Base-by-base conservation (phyloP, 2,888 invertebrate species). In the Stenichneumon culpator region DNA sequence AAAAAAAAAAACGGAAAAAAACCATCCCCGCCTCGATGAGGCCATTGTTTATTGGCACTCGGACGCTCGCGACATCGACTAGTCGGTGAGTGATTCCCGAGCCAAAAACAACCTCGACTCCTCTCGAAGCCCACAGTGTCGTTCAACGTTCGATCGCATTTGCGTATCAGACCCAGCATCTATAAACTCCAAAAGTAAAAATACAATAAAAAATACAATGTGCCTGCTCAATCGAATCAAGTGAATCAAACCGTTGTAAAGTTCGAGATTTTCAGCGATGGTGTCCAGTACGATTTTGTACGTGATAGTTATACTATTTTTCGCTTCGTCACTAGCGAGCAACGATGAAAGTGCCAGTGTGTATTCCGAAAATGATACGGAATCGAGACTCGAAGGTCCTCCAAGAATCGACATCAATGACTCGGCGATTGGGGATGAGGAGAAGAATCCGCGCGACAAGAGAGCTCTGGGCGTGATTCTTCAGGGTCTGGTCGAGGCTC, bases 401-500 rank as follows among this genome's bases (percentile, higher is more conserved):
- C 28, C 65, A 7, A 72, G 11, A 22, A 39, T 11, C 11, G 28
- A 52, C 2, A 1, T 68, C 6, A 65, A 75, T 14, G 19, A 68
- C 19, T 57, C 57, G 1, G 11, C 22, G 22, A 50, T n/a, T n/a
- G 7, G 44, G 44, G 60, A 3, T 1, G 52, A 52, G 52, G 7
- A 6, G 7, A 19, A 60, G 32, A 28, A 0, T 60, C 28, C 28
- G 32, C 25, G 94, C 0, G 93, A 93, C 47, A 94, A 93, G 83
- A 89, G 94, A 72, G 93, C 92, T 0, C 75, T 94, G 3, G 93
- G 94, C 4, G 83, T 93, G 14, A 89, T 94, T 6, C 87, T 94
- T 0, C 93, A 93, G 22, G 93, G 93, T 3, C 69, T 93, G 39
- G 93, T 92, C 0, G 91, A 91, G 70, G 93, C 92, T 4, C 89